A percentile compares a stretch with the other conserved stretches of the same genome.
Conservation (phyloP, 1,140 invertebrate species). For the Diachasma alloeum region DNA sequence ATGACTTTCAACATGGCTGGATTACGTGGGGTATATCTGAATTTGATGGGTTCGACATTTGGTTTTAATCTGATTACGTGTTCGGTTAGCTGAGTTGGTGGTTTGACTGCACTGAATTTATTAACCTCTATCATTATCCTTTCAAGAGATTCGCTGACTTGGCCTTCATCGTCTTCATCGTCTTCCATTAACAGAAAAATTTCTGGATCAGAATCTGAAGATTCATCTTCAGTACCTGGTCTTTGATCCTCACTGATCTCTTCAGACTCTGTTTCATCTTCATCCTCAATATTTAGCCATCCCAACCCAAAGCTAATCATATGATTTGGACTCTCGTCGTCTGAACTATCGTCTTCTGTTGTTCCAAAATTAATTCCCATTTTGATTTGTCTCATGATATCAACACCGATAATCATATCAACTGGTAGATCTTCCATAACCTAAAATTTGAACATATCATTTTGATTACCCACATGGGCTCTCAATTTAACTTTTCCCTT, state of each 20-base stretch:
- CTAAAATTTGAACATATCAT: neutral
- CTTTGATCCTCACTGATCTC: slow-evolving; percentile 65
- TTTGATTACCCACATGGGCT: neutral
- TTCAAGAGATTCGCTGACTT: neutral
- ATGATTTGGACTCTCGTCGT: neutral
- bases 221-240: neutral
- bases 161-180: neutral
- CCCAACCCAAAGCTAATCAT: neutral
- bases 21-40: slow-evolving; percentile 40
- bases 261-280: neutral
- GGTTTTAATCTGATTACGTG: slow-evolving; percentile 46
- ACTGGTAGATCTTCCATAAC: neutral
- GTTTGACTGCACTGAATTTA: neutral
- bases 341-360: neutral
- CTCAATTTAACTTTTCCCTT: neutral
- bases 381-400: neutral
- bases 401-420: neutral
- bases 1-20: slow-evolving; percentile 13
- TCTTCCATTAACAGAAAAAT: too few species aligned
- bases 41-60: slow-evolving; percentile 40
- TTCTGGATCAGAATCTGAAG: too few species aligned
- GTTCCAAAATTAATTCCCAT: neutral
- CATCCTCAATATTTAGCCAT: slow-evolving; percentile 66
- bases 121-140: neutral
- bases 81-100: neutral